Evolutionary conservation across 2,113 vertebrate genomes (phyloP).

Genomic region (Pollachius pollachius): DNA sequence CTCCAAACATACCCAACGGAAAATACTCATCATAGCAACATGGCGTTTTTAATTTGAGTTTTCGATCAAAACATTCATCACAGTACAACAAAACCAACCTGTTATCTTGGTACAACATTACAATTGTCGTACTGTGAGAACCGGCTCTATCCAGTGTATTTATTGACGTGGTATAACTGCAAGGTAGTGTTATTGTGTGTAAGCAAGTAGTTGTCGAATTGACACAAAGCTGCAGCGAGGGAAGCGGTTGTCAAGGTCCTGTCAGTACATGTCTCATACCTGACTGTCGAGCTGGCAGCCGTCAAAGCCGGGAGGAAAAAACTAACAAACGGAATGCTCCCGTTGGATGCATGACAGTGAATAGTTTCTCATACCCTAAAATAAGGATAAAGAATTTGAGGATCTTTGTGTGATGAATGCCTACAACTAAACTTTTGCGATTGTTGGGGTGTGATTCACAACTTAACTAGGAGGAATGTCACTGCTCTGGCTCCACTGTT

Average conservation of each 20-base stretch:
- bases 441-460: too few species aligned
- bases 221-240: slow-evolving; percentile 36
- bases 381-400: slow-evolving; percentile 30
- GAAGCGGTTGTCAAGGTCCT: slow-evolving; percentile 46
- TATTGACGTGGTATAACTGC: too few species aligned
- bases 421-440: too few species aligned
- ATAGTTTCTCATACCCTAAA: slow-evolving; percentile 17
- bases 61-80: background rate
- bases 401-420: background rate
- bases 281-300: slow-evolving; percentile 30
- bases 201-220: slow-evolving; percentile 14
- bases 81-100: too few species aligned
- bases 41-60: background rate
- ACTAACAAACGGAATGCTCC: slow-evolving; percentile 42
- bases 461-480: too few species aligned
- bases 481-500: too few species aligned
- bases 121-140: too few species aligned
- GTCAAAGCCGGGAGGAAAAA: slow-evolving; percentile 20
- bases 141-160: too few species aligned
- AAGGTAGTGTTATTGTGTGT: slow-evolving; percentile 9
- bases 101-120: too few species aligned
- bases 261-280: slow-evolving; percentile 60
- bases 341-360: slow-evolving; percentile 37
- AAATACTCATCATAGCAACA: too few species aligned
- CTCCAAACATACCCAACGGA: too few species aligned